phyloP scores from a whole-genome alignment of 1,140 invertebrate species.

The Pinna nobilis region DNA sequence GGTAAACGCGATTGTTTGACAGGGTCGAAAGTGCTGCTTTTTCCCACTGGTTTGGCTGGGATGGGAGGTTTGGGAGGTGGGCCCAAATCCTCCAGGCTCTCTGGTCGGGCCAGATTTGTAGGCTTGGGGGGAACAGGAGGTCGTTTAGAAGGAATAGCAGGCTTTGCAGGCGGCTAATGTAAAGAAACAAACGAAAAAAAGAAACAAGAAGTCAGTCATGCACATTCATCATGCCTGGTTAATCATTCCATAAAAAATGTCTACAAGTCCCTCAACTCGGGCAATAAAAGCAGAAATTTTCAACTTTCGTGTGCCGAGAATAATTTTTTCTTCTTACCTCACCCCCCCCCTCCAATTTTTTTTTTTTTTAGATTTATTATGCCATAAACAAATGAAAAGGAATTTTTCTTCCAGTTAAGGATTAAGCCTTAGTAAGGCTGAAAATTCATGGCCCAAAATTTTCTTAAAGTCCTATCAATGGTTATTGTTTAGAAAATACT shows the following conservation, averaged over 20 bases:
- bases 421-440: too few species aligned
- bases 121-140: slow-evolving; percentile 49
- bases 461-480: too few species aligned
- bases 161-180: slow-evolving; percentile 27
- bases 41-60: slow-evolving; percentile 27
- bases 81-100: slow-evolving; percentile 15
- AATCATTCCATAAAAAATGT: neutral
- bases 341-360: too few species aligned
- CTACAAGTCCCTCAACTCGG: too few species aligned
- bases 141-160: slow-evolving; percentile 24
- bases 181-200: slow-evolving; percentile 21
- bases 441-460: too few species aligned
- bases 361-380: too few species aligned
- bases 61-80: slow-evolving; percentile 22
- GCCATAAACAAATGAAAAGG: too few species aligned
- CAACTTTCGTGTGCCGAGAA: too few species aligned
- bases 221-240: neutral
- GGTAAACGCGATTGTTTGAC: slow-evolving; percentile 20
- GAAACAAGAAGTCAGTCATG: slow-evolving; percentile 18
- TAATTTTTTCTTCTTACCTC: too few species aligned
- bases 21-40: slow-evolving; percentile 11
- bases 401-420: too few species aligned
- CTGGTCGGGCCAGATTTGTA: slow-evolving; percentile 12
- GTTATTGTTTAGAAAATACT: too few species aligned
- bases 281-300: too few species aligned